A percentile compares a stretch with the other conserved stretches of the same genome.
These are phyloP conservation scores for Chrysogorgia sp. DNA, from an alignment of 92 coral and sea anemone species.

Conservation along the genomic window DNA sequence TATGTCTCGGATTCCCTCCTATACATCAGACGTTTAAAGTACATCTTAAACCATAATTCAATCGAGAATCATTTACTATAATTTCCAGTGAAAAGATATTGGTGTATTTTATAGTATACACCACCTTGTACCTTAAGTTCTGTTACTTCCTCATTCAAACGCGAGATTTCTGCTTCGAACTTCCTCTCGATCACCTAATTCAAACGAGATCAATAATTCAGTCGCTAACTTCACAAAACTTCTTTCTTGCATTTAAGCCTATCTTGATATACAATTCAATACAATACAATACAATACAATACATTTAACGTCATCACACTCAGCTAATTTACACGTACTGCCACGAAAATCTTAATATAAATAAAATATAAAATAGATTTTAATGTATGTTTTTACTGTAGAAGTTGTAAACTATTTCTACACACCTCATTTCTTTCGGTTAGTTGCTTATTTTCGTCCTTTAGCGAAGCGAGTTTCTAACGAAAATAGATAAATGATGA, in stretches of 20 bases:
- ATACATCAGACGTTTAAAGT: not conserved
- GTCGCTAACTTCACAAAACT: not conserved
- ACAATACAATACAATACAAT: no score
- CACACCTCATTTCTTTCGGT: constrained; percentile 19
- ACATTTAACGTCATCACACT: no score
- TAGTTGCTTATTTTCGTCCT: constrained; percentile 27
- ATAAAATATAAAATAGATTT: no score
- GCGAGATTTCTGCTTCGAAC: constrained; percentile 18
- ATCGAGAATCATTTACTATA: not conserved
- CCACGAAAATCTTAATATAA: no score
- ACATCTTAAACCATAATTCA: not conserved
- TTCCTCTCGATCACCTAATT: constrained; percentile 8
- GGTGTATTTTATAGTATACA: not conserved
- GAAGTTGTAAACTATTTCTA: not conserved
- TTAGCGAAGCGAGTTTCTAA: constrained; percentile 14
- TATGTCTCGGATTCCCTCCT: constrained; percentile 43
- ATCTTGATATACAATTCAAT: not conserved
- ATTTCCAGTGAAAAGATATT: no score
- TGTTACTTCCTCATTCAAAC: constrained; percentile 16
- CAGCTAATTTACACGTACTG: no score
- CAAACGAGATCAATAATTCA: constrained; percentile 2
- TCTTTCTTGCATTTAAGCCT: not conserved
- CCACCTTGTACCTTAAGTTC: not conserved
- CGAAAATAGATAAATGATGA: no score
- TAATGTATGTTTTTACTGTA: no score